Percentiles rank a stretch among this genome's conserved stretches.
phyloP scores from a whole-genome alignment of 1,140 invertebrate species.

The Nebria ingens region DNA sequence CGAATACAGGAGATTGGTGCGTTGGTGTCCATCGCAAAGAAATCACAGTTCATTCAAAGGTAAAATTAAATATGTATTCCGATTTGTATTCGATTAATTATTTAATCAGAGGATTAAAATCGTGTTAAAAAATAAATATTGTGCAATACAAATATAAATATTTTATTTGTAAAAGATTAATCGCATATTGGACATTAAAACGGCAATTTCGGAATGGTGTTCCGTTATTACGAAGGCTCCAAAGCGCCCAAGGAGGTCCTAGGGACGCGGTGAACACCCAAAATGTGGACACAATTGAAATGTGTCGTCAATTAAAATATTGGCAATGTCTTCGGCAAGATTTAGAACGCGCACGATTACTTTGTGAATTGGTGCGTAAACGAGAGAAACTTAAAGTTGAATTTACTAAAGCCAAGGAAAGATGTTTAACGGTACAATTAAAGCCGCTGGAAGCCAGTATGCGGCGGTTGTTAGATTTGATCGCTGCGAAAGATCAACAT shows the following conservation, averaged over 20 bases:
- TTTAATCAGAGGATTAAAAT: too few species aligned
- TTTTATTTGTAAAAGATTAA: slow-evolving; percentile 43
- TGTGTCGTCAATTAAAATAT: slow-evolving; percentile 83
- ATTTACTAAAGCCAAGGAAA: slow-evolving; percentile 69
- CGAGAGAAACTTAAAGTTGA: slow-evolving; percentile 90
- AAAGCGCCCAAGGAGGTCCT: slow-evolving; percentile 45
- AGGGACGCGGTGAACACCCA: slow-evolving; percentile 25
- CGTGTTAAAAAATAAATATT: too few species aligned
- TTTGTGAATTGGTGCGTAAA: slow-evolving; percentile 91
- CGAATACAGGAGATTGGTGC: slow-evolving; percentile 75
- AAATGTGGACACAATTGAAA: slow-evolving; percentile 51
- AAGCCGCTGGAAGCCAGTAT: slow-evolving; percentile 73
- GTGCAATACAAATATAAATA: background rate
- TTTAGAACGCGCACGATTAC: slow-evolving; percentile 80
- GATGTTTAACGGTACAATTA: slow-evolving; percentile 68
- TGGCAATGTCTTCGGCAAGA: slow-evolving; percentile 93
- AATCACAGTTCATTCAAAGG: slow-evolving; percentile 73
- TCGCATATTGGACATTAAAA: slow-evolving; percentile 92
- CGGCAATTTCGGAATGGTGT: slow-evolving; percentile 93
- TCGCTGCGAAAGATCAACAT: slow-evolving; percentile 69
- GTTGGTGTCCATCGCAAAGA: slow-evolving; percentile 57
- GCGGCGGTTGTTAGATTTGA: slow-evolving; percentile 58
- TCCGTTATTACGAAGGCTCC: slow-evolving; percentile 77
- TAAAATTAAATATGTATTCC: too few species aligned
- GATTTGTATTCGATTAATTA: too few species aligned